These are phyloP conservation scores for Standfussiana lucernea DNA, from an alignment of 2,888 invertebrate genomes.

Conservation along the genomic window DNA sequence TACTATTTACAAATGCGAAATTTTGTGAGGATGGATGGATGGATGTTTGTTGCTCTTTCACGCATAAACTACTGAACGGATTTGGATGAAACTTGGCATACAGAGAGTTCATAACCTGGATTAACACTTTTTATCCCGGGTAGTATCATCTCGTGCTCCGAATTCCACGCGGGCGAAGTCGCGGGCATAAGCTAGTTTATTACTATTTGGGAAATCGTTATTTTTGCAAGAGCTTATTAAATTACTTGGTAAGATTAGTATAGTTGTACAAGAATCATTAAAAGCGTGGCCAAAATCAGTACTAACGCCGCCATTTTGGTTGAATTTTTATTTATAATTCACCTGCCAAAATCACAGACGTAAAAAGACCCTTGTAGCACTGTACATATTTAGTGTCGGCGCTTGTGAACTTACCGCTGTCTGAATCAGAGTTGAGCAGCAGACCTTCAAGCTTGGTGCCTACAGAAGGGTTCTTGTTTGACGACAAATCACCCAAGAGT, in stretches of 20 bases:
- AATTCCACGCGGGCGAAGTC: too few relatives aligned
- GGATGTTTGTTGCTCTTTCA: too few relatives aligned
- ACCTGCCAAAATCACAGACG: background rate
- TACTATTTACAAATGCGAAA: too few relatives aligned
- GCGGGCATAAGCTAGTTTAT: too few relatives aligned
- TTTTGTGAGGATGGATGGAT: too few relatives aligned
- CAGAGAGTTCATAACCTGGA: too few relatives aligned
- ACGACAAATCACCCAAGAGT: conserved; percentile 77
- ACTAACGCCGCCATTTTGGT: background rate
- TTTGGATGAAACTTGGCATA: too few relatives aligned
- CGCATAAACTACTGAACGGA: too few relatives aligned
- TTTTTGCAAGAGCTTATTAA: background rate
- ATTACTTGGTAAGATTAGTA: background rate
- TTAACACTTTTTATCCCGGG: too few relatives aligned
- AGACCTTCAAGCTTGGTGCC: conserved; percentile 95
- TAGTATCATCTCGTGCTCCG: too few relatives aligned
- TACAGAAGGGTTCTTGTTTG: conserved; percentile 91
- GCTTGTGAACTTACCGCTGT: conserved; percentile 90
- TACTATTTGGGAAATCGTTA: background rate
- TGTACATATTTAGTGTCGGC: background rate
- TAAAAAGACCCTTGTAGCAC: background rate
- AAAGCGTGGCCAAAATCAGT: background rate
- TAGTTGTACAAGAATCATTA: background rate
- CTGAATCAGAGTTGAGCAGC: conserved; percentile 94
- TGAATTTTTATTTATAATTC: background rate